phyloP scores from a whole-genome alignment of 1,140 invertebrate genomes.

The Physella acuta region DNA sequence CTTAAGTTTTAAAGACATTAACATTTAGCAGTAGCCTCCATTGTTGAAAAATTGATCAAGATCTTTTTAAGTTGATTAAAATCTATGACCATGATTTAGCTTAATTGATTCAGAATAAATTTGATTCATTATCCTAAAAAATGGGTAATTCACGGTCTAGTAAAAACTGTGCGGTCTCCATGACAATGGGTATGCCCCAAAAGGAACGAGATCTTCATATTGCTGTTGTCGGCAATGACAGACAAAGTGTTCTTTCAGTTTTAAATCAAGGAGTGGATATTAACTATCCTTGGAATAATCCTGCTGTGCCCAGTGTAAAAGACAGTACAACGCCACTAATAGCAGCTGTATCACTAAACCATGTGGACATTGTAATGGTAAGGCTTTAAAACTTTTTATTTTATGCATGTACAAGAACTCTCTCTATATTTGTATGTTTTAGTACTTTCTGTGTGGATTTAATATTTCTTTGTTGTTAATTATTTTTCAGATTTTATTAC shows the following conservation, averaged over 20 bases:
- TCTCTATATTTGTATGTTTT: neutral
- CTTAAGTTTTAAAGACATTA: too few species aligned
- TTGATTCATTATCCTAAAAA: too few species aligned
- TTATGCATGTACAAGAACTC: neutral
- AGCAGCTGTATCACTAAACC: constrained; percentile 57
- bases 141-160: constrained; percentile 58
- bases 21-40: too few species aligned
- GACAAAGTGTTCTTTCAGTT: constrained; percentile 43
- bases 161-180: constrained; percentile 45
- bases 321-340: constrained; percentile 57
- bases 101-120: too few species aligned
- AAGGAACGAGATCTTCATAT: constrained; percentile 53
- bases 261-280: constrained; percentile 51
- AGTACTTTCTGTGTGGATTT: neutral
- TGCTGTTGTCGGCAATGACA: constrained; percentile 57
- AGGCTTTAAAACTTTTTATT: neutral
- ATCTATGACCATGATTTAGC: too few species aligned
- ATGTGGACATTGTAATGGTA: constrained; percentile 57
- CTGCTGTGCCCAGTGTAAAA: constrained; percentile 55
- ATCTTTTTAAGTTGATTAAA: too few species aligned
- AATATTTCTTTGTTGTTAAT: neutral
- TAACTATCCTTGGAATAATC: constrained; percentile 58
- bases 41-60: too few species aligned
- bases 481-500: constrained; percentile 46
- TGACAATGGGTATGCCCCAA: constrained; percentile 54